These are phyloP conservation scores for Lepus timidus DNA, from an alignment of 2,113 vertebrate species.

Conservation along the genomic window DNA sequence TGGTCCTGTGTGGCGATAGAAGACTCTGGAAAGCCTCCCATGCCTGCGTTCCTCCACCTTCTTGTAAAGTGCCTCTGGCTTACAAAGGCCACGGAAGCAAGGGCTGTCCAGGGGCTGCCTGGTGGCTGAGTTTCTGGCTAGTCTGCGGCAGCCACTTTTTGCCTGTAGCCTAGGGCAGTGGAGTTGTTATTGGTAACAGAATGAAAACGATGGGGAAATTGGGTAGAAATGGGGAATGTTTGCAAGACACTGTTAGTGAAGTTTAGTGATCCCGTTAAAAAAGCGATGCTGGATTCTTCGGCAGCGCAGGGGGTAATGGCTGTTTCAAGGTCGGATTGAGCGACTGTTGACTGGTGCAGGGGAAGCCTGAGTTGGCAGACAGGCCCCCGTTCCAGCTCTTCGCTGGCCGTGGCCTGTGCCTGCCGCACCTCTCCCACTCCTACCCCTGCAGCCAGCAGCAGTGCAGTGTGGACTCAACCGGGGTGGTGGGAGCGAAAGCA, in stretches of 20 bases:
- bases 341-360: fast-evolving
- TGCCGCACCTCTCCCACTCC: no score
- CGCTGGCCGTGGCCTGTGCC: not conserved
- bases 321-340: not conserved
- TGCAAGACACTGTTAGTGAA: conserved; percentile 46
- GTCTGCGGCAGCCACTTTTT: not conserved
- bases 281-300: not conserved
- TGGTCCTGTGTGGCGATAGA: fast-evolving
- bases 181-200: conserved; percentile 45
- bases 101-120: not conserved
- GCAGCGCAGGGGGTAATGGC: not conserved
- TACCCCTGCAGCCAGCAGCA: not conserved
- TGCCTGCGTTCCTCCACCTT: fast-evolving
- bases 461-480: not conserved
- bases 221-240: conserved; percentile 50
- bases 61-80: not conserved
- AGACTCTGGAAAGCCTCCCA: not conserved
- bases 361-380: fast-evolving
- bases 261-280: not conserved
- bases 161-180: not conserved
- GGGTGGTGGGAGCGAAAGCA: conserved; percentile 14
- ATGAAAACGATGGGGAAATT: conserved; percentile 57
- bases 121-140: not conserved
- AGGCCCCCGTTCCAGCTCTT: not conserved
- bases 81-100: not conserved